These are phyloP conservation scores for Cotesia vestalis DNA, from an alignment of 1,140 invertebrate genomes.

Conservation along the genomic window DNA sequence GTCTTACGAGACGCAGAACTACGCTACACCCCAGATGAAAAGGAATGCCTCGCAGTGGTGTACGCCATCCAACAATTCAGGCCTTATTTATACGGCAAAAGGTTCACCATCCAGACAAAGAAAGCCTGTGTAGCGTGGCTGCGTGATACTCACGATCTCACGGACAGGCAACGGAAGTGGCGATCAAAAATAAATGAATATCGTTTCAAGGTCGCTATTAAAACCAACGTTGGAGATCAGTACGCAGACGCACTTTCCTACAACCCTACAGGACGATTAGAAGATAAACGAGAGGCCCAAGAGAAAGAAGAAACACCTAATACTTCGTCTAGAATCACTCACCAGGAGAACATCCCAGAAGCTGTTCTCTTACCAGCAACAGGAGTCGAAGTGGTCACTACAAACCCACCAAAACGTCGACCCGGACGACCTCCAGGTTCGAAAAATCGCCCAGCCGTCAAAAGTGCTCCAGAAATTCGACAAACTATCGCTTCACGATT, in stretches of 20 bases:
- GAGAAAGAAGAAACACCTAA: too few relatives aligned
- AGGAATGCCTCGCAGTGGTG: constrained; percentile 41
- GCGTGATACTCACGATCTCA: neutral
- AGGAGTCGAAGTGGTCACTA: too few relatives aligned
- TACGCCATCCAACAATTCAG: constrained; percentile 55
- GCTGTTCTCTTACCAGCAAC: neutral
- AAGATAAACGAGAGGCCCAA: too few relatives aligned
- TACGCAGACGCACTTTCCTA: constrained; percentile 6
- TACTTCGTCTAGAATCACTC: neutral
- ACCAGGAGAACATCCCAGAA: neutral
- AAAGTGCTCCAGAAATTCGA: neutral
- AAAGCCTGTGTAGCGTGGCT: constrained; percentile 59
- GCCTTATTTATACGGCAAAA: constrained; percentile 55
- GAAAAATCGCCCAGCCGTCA: neutral
- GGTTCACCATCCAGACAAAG: constrained; percentile 62
- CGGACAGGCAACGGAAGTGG: neutral
- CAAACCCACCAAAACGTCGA: neutral
- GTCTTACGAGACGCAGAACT: constrained; percentile 46
- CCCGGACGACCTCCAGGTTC: neutral
- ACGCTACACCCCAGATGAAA: constrained; percentile 43
- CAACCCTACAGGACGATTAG: neutral
- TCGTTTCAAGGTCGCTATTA: neutral
- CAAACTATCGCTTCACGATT: neutral
- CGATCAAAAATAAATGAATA: neutral
- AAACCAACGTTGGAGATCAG: neutral